These are phyloP conservation scores for Agrilus planipennis DNA, from an alignment of 1,140 invertebrate species.

Conservation along the genomic window DNA sequence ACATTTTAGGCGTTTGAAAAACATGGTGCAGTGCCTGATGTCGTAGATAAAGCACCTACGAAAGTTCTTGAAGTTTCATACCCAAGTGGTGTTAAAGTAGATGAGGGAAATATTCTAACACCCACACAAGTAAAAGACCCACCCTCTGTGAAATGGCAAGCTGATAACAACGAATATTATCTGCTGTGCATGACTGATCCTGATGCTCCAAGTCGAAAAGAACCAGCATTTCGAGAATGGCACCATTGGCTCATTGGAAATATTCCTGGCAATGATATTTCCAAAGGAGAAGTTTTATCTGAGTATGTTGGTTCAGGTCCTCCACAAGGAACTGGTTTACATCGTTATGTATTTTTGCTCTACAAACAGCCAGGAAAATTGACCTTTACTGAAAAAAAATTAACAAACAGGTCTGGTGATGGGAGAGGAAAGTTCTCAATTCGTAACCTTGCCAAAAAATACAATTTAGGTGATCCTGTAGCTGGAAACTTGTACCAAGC, in stretches of 20 bases:
- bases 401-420: conserved; percentile 37
- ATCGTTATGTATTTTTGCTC: conserved; percentile 79
- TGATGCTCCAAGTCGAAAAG: conserved; percentile 82
- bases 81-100: conserved; percentile 30
- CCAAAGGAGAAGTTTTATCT: conserved; percentile 50
- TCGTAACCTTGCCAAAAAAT: conserved; percentile 69
- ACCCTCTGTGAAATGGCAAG: conserved; percentile 49
- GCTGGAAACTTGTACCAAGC: conserved; percentile 86
- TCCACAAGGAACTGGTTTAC: conserved; percentile 65
- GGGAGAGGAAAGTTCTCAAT: conserved; percentile 67
- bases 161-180: conserved; percentile 48
- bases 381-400: conserved; percentile 50
- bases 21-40: conserved; percentile 37
- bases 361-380: conserved; percentile 69
- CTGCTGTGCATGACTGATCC: conserved; percentile 73
- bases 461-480: conserved; percentile 68
- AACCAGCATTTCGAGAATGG: conserved; percentile 73
- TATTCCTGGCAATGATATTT: conserved; percentile 64
- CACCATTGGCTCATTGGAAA: conserved; percentile 87
- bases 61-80: conserved; percentile 18
- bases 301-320: conserved; percentile 78
- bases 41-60: conserved; percentile 33
- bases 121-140: conserved; percentile 54
- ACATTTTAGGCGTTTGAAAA: conserved; percentile 22
- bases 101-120: conserved; percentile 55